phyloP scores from a whole-genome alignment of 2,888 invertebrate species.

The Bombyx huttoni region DNA sequence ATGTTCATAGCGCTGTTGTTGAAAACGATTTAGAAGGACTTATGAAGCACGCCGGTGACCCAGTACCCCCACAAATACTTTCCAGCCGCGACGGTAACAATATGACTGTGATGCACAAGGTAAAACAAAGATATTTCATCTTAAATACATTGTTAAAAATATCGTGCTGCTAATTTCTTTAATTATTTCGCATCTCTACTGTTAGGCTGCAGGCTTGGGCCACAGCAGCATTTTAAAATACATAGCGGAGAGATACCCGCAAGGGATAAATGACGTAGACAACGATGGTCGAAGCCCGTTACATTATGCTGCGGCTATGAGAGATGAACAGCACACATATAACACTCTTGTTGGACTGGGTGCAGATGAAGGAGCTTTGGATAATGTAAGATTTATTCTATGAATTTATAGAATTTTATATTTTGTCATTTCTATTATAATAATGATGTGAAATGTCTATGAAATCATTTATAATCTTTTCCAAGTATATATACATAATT shows the following conservation, averaged over 20 bases:
- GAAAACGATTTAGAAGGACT: constrained; percentile 82
- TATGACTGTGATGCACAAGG: constrained; percentile 89
- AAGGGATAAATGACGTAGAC: constrained; percentile 79
- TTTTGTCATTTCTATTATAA: too few relatives aligned
- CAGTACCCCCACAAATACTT: constrained; percentile 79
- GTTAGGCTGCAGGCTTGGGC: constrained; percentile 85
- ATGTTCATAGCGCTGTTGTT: constrained; percentile 83
- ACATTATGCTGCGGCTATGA: constrained; percentile 88
- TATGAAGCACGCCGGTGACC: constrained; percentile 75
- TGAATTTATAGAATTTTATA: too few relatives aligned
- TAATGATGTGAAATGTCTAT: too few relatives aligned
- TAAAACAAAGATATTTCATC: constrained; percentile 22
- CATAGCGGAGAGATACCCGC: constrained; percentile 78
- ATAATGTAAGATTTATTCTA: constrained; percentile 77
- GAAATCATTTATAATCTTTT: too few relatives aligned
- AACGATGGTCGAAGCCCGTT: constrained; percentile 89
- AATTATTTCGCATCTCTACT: neutral
- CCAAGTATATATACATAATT: too few relatives aligned
- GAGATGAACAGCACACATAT: constrained; percentile 84
- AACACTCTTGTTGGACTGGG: constrained; percentile 84
- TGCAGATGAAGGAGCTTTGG: constrained; percentile 86
- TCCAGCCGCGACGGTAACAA: constrained; percentile 85
- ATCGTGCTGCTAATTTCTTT: neutral
- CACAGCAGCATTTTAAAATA: constrained; percentile 82
- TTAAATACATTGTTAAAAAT: neutral